A percentile compares a stretch with the other conserved stretches of the same genome.
Evolutionary conservation across 2,113 vertebrate genomes (phyloP).

Genomic region (Syngnathus typhle): DNA sequence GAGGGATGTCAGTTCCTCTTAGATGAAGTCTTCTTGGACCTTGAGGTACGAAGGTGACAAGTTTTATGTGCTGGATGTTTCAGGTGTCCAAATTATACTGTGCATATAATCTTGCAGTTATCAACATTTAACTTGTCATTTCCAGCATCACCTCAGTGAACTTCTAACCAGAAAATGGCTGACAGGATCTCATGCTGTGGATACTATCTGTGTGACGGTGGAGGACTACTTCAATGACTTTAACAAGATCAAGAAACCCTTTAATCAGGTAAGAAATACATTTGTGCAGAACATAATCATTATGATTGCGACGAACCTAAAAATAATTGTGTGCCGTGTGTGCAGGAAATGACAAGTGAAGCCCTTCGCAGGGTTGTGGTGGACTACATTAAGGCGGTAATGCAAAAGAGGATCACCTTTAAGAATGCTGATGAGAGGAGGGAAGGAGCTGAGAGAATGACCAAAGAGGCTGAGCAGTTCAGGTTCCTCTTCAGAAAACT

Average conservation of each 20-base stretch:
- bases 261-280: constrained; percentile 78
- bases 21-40: constrained; percentile 94
- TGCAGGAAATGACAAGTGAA: constrained; percentile 85
- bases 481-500: constrained; percentile 90
- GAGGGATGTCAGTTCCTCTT: constrained; percentile 88
- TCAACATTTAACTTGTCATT: constrained; percentile 2
- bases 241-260: constrained; percentile 92
- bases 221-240: constrained; percentile 99
- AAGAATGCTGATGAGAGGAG: constrained; percentile 87
- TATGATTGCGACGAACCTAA: too few species aligned
- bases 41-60: constrained; percentile 75
- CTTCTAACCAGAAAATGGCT: constrained; percentile 95
- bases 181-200: constrained; percentile 84
- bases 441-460: constrained; percentile 93
- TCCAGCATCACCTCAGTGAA: constrained; percentile 86
- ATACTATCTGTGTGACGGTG: constrained; percentile 94
- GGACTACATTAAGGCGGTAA: constrained; percentile 90
- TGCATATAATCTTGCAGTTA: neutral
- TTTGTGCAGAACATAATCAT: neutral
- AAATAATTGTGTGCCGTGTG: neutral
- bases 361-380: constrained; percentile 88
- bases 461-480: constrained; percentile 88
- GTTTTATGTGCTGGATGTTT: neutral
- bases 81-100: neutral
- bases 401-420: constrained; percentile 93